Evolutionary conservation across 1,140 invertebrate species (phyloP), one percentile per base, ranked within the genome.

Genomic region (Nilaparvata lugens): DNA sequence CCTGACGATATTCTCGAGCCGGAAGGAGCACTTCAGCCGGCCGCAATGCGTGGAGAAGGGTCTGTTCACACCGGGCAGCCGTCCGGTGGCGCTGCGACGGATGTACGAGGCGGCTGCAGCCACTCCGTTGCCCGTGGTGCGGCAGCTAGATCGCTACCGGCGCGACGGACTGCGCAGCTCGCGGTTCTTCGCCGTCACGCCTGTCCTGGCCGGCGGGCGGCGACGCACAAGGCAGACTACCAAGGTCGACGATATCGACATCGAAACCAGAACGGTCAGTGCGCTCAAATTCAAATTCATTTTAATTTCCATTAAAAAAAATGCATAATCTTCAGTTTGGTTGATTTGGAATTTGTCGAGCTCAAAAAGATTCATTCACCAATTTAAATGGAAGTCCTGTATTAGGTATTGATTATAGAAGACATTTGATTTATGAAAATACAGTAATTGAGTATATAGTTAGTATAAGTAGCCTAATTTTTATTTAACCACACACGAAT

Each of bases 221-320:
- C 77, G 83, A 66, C 77, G 83, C 66, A n/a, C n/a, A n/a, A n/a
- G n/a, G 2, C 31, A 11, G 3, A 6, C 31, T 1, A 35, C 31
- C 31, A 35, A 9, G 9, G 81, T 81, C 63, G 80, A 87, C 31
- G 84, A 89, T 71, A 83, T 89, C 63, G 89, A 92, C 69, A 93
- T 93, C 67, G 90, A 93, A 76, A 91, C 88, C 45, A 79, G 87
- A 74, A 82, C 89, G 80, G 90, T 93, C 77, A 87, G 58, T n/a
- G n/a, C n/a, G n/a, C n/a, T n/a, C n/a, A n/a, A n/a, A n/a, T n/a
- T 58, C 5, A 40, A 40, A 54, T 5, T 54, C 16, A 9, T 9
- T 7, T 51, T 40, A n/a, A n/a, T n/a, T n/a, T n/a, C n/a, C n/a
- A n/a, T n/a, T n/a, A n/a, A n/a, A n/a, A n/a, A n/a, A n/a, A n/a